These are phyloP conservation scores for Vimba vimba DNA, from an alignment of 2,113 vertebrate species.

Conservation along the genomic window DNA sequence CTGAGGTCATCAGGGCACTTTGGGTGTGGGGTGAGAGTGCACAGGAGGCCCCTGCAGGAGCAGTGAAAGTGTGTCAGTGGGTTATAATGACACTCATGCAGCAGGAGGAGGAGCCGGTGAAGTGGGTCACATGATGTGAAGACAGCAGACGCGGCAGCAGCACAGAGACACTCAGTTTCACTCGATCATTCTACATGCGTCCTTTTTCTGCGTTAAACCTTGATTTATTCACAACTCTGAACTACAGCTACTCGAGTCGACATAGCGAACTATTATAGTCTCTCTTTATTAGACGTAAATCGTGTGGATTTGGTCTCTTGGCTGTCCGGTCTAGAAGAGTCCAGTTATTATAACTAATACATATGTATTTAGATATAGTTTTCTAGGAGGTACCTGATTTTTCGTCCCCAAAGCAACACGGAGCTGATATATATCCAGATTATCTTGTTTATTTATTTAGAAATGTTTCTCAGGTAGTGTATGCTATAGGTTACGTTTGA, in stretches of 20 bases:
- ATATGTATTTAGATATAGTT: neutral
- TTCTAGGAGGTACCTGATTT: neutral
- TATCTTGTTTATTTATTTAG: neutral
- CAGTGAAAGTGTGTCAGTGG: slow-evolving; percentile 81
- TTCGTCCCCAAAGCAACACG: neutral
- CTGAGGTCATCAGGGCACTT: neutral
- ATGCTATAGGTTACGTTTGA: too few species aligned
- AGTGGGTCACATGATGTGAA: slow-evolving; percentile 73
- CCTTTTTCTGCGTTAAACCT: neutral
- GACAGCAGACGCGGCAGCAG: neutral
- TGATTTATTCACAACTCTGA: neutral
- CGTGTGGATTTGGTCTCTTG: neutral
- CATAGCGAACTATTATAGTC: neutral
- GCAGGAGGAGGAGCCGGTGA: slow-evolving; percentile 67
- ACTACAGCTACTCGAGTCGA: neutral
- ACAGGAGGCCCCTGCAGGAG: slow-evolving; percentile 29
- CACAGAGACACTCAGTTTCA: neutral
- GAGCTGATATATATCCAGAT: neutral
- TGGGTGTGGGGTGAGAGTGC: neutral
- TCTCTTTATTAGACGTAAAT: neutral
- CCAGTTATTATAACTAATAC: neutral
- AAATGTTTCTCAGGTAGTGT: slow-evolving; percentile 6
- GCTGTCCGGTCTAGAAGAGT: neutral
- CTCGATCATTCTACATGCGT: too few species aligned
- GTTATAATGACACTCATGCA: slow-evolving; percentile 68